phyloP scores from a whole-genome alignment of 2,888 invertebrate species.

The Fragum sueziense region DNA sequence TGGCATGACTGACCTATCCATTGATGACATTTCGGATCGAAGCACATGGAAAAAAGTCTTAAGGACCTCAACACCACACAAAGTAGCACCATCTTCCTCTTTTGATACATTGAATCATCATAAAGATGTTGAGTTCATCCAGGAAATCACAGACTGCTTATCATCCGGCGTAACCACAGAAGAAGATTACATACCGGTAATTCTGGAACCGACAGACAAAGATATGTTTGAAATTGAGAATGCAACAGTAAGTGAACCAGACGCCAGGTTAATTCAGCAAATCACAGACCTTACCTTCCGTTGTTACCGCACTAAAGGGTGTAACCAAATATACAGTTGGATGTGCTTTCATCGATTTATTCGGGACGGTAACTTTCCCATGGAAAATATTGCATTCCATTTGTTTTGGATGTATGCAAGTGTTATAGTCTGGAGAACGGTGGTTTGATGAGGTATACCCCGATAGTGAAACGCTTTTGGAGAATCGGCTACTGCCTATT shows the following conservation, averaged over 20 bases:
- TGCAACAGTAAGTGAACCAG: background rate
- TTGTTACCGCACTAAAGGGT: no score
- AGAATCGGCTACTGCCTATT: constrained; percentile 34
- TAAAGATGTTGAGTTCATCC: no score
- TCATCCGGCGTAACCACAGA: no score
- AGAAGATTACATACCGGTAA: no score
- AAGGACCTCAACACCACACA: background rate
- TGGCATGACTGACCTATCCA: background rate
- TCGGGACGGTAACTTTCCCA: background rate
- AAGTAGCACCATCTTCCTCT: background rate
- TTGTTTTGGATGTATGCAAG: constrained; percentile 25
- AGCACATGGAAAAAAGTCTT: background rate
- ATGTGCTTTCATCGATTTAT: background rate
- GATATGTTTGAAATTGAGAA: background rate
- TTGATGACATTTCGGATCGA: background rate
- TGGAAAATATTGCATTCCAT: constrained; percentile 16
- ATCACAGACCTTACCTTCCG: background rate
- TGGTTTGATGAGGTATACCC: background rate
- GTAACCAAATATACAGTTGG: constrained; percentile 7
- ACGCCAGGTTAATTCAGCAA: background rate
- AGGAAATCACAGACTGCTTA: no score
- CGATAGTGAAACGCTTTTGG: constrained; percentile 33
- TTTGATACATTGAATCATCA: no score
- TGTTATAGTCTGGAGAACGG: background rate
- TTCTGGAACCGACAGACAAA: no score